phyloP scores from a whole-genome alignment of 1,140 invertebrate genomes.

The Drosophila repleta region DNA sequence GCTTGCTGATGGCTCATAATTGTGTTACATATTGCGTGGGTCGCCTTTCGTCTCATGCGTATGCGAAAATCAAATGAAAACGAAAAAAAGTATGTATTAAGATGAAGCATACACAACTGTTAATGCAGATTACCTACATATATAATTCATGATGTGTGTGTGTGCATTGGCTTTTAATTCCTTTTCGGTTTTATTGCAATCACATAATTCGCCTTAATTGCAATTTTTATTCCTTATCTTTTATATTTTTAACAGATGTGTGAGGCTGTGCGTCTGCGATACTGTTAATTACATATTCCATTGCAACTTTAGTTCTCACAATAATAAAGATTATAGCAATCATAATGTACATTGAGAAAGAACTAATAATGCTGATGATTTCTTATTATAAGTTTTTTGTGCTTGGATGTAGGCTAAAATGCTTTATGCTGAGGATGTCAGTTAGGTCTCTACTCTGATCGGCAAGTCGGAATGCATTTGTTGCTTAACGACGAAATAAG shows the following conservation, averaged over 20 bases:
- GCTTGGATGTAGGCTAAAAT: too few species aligned
- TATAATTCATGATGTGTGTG: conserved; percentile 18
- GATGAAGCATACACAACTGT: neutral
- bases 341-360: too few species aligned
- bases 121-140: conserved; percentile 1
- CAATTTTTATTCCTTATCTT: neutral
- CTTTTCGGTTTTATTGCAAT: conserved; percentile 15
- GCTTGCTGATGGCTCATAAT: conserved; percentile 20
- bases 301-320: neutral
- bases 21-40: conserved; percentile 2
- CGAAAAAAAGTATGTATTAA: neutral
- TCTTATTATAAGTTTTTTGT: too few species aligned
- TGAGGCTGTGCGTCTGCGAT: neutral
- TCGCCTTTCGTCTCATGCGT: too few species aligned
- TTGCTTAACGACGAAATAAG: too few species aligned
- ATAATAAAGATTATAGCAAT: too few species aligned
- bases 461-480: too few species aligned
- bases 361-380: too few species aligned
- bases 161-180: neutral
- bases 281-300: too few species aligned
- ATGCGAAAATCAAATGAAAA: conserved; percentile 9
- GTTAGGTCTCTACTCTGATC: too few species aligned
- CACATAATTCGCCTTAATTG: conserved; percentile 16
- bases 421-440: too few species aligned
- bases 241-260: neutral